A percentile compares a stretch with the other conserved stretches of the same genome.
These are phyloP conservation scores for Apodemia zela DNA, from an alignment of 2,888 invertebrate species.

Conservation along the genomic window DNA sequence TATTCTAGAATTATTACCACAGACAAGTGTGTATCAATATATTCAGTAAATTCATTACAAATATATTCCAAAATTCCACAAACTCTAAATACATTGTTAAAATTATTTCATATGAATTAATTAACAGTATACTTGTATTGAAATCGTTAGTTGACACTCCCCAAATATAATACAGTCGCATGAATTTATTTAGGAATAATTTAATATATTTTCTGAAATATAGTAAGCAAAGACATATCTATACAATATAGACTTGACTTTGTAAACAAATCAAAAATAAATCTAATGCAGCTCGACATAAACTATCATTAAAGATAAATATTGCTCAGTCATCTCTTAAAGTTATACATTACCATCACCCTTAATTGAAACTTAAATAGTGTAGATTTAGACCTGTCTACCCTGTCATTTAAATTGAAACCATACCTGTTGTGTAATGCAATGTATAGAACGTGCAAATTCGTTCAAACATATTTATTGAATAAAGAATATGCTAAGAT, in stretches of 20 bases:
- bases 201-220: background rate
- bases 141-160: background rate
- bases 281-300: background rate
- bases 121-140: background rate
- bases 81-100: background rate
- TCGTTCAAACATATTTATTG: constrained; percentile 19
- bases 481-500: constrained; percentile 4
- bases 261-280: background rate
- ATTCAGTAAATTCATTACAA: background rate
- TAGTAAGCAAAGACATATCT: background rate
- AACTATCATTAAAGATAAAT: background rate
- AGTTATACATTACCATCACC: background rate
- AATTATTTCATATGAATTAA: constrained; percentile 10
- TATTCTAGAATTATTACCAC: background rate
- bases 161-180: constrained; percentile 16
- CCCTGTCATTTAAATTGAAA: background rate
- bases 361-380: background rate
- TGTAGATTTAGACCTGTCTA: background rate
- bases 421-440: background rate
- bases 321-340: background rate
- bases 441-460: background rate
- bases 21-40: background rate
- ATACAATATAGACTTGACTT: background rate
- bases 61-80: background rate
- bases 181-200: constrained; percentile 22